These are phyloP conservation scores for Choristoneura fumiferana DNA, from an alignment of 1,140 invertebrate genomes.

Conservation along the genomic window DNA sequence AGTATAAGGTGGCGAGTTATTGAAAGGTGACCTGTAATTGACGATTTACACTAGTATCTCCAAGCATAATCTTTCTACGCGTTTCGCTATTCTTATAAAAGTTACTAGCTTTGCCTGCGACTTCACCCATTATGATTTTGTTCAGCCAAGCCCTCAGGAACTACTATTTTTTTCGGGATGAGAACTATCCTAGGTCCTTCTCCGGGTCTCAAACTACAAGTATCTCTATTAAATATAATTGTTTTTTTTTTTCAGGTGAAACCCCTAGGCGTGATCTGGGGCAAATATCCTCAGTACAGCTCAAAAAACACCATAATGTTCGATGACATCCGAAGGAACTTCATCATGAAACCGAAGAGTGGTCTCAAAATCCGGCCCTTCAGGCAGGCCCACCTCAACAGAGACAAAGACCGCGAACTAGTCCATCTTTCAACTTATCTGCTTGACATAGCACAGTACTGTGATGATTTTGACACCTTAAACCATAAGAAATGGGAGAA, in stretches of 20 bases:
- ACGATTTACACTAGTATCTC: too few relatives aligned
- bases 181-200: too few relatives aligned
- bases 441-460: slow-evolving; percentile 88
- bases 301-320: slow-evolving; percentile 98
- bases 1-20: too few relatives aligned
- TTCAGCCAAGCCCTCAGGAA: too few relatives aligned
- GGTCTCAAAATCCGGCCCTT: slow-evolving; percentile 95
- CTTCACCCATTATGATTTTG: too few relatives aligned
- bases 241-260: slow-evolving; percentile 87
- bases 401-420: slow-evolving; percentile 91
- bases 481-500: slow-evolving; percentile 96
- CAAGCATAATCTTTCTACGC: too few relatives aligned
- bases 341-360: slow-evolving; percentile 98
- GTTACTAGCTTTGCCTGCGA: too few relatives aligned
- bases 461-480: slow-evolving; percentile 89
- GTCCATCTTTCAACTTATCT: slow-evolving; percentile 91
- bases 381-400: slow-evolving; percentile 92
- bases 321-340: slow-evolving; percentile 97
- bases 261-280: slow-evolving; percentile 98
- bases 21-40: too few relatives aligned
- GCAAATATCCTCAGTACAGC: slow-evolving; percentile 93
- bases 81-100: too few relatives aligned
- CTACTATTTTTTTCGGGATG: too few relatives aligned
- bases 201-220: too few relatives aligned
- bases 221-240: too few relatives aligned